Evolutionary conservation across 2,113 vertebrate genomes (phyloP).

Genomic region (Coptodon rendalli): DNA sequence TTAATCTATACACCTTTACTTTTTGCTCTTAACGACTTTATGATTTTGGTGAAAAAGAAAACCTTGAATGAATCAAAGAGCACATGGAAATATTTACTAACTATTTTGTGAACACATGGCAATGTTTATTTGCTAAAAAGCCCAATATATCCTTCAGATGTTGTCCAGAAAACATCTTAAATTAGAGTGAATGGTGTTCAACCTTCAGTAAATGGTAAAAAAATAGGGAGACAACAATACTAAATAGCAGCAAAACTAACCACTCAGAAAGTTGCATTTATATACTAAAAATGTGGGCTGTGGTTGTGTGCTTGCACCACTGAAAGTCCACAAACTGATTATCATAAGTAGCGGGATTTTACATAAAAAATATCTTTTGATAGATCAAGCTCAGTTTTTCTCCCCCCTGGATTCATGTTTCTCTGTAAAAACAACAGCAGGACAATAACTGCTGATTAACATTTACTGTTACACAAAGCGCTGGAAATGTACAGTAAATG

Average conservation of each 20-base stretch:
- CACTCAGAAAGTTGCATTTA: not conserved
- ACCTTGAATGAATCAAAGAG: not conserved
- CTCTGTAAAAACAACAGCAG: not conserved
- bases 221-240: not conserved
- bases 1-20: not conserved
- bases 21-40: not conserved
- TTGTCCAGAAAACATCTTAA: not conserved
- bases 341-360: not conserved
- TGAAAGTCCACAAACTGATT: not conserved
- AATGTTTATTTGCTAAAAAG: not conserved
- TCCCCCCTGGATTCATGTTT: not conserved
- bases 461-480: not conserved
- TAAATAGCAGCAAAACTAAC: not conserved
- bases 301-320: not conserved
- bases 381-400: not conserved
- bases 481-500: not conserved
- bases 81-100: not conserved
- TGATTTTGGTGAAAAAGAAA: not conserved
- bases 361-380: not conserved
- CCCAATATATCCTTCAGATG: not conserved
- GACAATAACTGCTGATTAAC: not conserved
- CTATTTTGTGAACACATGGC: not conserved
- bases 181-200: not conserved
- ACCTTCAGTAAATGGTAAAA: not conserved
- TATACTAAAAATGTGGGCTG: not conserved